These are phyloP conservation scores for Microctonus brassicae DNA, from an alignment of 2,888 invertebrate genomes.

Conservation along the genomic window DNA sequence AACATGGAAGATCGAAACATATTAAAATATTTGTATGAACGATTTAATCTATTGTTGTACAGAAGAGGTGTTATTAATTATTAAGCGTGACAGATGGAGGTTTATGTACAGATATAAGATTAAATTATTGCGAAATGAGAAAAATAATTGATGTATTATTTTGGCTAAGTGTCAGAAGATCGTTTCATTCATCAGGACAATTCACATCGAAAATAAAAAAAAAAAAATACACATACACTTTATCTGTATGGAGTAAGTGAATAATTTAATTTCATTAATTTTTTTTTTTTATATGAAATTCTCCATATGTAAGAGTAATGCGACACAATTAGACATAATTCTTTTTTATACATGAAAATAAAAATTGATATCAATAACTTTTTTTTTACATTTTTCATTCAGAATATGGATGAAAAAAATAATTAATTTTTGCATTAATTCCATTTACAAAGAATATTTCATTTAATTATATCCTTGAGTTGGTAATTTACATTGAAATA, in stretches of 20 bases:
- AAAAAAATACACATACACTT: too few species aligned
- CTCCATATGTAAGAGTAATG: neutral
- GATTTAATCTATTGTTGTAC: neutral
- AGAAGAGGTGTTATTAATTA: neutral
- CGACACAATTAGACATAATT: neutral
- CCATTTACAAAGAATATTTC: constrained; percentile 22
- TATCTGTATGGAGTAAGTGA: neutral
- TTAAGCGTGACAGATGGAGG: neutral
- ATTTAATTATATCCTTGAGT: constrained; percentile 38
- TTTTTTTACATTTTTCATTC: neutral
- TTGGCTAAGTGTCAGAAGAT: neutral
- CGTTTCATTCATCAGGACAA: neutral
- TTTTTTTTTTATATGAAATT: neutral
- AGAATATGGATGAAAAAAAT: neutral
- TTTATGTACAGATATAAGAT: neutral
- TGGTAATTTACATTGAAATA: constrained; percentile 57
- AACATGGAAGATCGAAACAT: neutral
- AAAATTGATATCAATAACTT: neutral
- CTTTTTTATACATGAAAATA: constrained; percentile 2
- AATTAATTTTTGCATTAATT: neutral
- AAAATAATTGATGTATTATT: neutral
- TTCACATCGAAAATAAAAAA: neutral
- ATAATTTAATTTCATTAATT: neutral
- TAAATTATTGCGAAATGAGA: neutral
- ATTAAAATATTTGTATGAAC: neutral